A percentile compares a stretch with the other conserved stretches of the same genome.
phyloP scores from a whole-genome alignment of 2,113 vertebrate genomes.

The Macrotus californicus region DNA sequence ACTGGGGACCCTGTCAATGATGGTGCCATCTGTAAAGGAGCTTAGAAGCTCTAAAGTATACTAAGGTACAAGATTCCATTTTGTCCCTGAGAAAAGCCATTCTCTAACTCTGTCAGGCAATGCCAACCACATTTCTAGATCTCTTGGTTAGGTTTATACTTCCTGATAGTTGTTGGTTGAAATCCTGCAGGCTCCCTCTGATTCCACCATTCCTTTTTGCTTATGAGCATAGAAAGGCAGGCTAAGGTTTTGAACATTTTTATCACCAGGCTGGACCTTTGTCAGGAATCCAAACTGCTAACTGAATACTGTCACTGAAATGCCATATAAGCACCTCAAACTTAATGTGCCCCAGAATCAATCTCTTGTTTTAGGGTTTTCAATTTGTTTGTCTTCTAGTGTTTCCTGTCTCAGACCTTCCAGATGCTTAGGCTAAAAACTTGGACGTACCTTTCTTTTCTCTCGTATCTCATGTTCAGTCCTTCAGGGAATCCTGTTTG shows the following conservation, averaged over 20 bases:
- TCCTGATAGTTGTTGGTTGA: neutral
- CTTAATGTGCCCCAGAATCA: neutral
- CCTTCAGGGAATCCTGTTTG: neutral
- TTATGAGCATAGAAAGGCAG: neutral
- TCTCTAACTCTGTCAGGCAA: neutral
- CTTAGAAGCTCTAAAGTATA: neutral
- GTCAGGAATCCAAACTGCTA: neutral
- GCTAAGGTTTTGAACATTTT: neutral
- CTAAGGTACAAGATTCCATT: neutral
- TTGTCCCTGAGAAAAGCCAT: neutral
- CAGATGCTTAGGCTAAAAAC: neutral
- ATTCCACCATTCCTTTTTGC: neutral
- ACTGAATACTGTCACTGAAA: neutral
- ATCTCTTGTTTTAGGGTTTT: neutral
- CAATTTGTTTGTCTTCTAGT: neutral
- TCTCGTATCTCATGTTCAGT: neutral
- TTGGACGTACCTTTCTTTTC: neutral
- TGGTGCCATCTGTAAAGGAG: neutral
- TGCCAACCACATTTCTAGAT: neutral
- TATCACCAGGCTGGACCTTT: neutral
- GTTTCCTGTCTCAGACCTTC: neutral
- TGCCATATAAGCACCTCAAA: neutral
- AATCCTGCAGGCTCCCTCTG: neutral
- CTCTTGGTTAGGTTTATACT: neutral
- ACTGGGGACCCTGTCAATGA: neutral